A percentile compares a stretch with the other conserved stretches of the same genome.
These are phyloP conservation scores for Otus sunia DNA, from an alignment of 2,113 vertebrate genomes.

Conservation along the genomic window DNA sequence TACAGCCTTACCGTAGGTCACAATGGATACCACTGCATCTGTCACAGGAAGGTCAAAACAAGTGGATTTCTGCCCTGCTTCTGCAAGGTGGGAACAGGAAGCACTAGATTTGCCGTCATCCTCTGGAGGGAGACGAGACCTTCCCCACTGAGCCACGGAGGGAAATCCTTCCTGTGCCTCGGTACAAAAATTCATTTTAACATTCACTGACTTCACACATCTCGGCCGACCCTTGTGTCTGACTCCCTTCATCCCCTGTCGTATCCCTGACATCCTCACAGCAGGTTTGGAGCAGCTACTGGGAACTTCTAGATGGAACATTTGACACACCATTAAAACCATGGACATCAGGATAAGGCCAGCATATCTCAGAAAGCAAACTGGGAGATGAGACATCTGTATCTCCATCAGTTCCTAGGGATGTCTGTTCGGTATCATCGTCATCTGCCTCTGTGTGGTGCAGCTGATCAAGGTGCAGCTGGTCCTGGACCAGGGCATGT, in stretches of 20 bases:
- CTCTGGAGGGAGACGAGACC: background rate
- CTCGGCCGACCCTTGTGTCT: rapidly evolving
- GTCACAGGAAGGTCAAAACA: background rate
- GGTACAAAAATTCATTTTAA: background rate
- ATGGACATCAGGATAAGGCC: background rate
- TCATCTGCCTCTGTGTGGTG: rapidly evolving
- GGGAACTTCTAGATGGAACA: background rate
- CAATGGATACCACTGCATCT: rapidly evolving
- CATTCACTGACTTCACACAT: rapidly evolving
- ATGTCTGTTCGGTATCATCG: background rate
- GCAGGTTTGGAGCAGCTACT: background rate
- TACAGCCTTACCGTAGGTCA: rapidly evolving
- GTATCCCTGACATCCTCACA: background rate
- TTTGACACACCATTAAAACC: background rate
- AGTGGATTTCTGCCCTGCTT: rapidly evolving
- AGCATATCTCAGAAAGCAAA: background rate
- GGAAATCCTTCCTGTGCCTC: background rate
- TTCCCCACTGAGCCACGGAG: background rate
- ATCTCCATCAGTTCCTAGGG: background rate
- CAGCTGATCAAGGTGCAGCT: background rate
- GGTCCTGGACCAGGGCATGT: background rate
- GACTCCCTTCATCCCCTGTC: rapidly evolving
- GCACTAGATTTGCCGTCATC: background rate
- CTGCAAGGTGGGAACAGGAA: background rate
- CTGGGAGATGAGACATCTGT: rapidly evolving